phyloP scores from a whole-genome alignment of 2,113 vertebrate genomes.

The Myrmecobius fasciatus region DNA sequence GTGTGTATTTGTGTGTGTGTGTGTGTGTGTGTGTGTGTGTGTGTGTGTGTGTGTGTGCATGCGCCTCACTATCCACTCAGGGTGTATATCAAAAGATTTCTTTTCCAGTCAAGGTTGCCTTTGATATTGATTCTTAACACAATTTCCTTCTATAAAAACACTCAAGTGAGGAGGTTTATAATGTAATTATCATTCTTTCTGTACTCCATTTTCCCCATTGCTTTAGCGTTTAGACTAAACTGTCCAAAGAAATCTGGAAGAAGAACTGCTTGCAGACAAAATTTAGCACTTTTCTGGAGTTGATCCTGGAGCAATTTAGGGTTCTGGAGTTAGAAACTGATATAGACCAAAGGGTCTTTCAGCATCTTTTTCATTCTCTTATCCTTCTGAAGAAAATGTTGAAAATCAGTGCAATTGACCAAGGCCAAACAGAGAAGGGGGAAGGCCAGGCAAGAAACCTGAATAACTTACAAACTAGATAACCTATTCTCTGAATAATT shows the following conservation, averaged over 20 bases:
- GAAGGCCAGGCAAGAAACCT: neutral
- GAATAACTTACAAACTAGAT: neutral
- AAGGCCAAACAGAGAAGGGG: neutral
- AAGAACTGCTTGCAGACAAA: neutral
- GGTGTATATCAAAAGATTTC: neutral
- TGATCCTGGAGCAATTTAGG: neutral
- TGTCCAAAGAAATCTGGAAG: neutral
- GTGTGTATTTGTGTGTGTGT: too few relatives aligned
- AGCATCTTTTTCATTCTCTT: slow-evolving; percentile 13
- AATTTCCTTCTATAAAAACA: neutral
- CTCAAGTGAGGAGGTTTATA: neutral
- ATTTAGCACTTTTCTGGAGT: neutral
- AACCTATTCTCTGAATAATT: neutral
- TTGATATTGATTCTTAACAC: neutral
- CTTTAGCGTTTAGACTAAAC: neutral
- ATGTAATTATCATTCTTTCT: neutral
- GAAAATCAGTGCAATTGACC: neutral
- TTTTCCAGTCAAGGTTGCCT: neutral
- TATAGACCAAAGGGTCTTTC: neutral
- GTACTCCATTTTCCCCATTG: neutral
- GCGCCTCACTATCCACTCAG: neutral
- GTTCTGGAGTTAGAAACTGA: neutral
- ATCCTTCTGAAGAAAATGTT: slow-evolving; percentile 6
- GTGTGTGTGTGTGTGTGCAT: too few relatives aligned
- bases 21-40: too few relatives aligned